phyloP scores from a whole-genome alignment of 2,797 vertebrate genomes.

The Nasua narica region DNA sequence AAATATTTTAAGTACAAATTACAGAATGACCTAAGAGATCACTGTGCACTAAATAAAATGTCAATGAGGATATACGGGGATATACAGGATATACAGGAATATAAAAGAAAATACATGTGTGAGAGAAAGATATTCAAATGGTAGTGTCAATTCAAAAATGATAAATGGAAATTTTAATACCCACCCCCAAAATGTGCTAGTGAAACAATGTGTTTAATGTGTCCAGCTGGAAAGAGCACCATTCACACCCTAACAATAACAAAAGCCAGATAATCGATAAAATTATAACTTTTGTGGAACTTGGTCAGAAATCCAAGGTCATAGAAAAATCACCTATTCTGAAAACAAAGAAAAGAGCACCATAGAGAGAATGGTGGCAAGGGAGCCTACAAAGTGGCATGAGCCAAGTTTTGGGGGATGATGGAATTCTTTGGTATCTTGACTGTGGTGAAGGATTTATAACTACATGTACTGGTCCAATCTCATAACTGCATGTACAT shows the following conservation, averaged over 20 bases:
- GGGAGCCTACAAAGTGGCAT: not conserved
- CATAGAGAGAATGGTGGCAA: not conserved
- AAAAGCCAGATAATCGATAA: not conserved
- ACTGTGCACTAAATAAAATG: not conserved
- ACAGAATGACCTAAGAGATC: not conserved
- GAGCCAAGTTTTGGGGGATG: not conserved
- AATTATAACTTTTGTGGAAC: not conserved
- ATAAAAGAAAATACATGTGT: not conserved
- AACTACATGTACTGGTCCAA: not conserved
- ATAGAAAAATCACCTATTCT: not conserved
- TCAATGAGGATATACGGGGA: not conserved
- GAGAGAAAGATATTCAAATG: not conserved
- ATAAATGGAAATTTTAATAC: not conserved
- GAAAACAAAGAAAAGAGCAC: not conserved
- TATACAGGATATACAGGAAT: not conserved
- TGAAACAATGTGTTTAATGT: not conserved
- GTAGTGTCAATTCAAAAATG: not conserved
- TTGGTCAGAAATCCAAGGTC: not conserved
- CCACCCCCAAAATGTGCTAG: not conserved
- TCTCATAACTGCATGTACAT: not conserved
- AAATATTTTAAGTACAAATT: conserved; percentile 16
- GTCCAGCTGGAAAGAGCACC: not conserved
- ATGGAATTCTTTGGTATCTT: not conserved
- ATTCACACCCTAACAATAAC: not conserved
- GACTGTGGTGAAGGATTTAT: not conserved